Base-by-base conservation (phyloP, 2,797 vertebrate species). In the Fundulus diaphanus region DNA sequence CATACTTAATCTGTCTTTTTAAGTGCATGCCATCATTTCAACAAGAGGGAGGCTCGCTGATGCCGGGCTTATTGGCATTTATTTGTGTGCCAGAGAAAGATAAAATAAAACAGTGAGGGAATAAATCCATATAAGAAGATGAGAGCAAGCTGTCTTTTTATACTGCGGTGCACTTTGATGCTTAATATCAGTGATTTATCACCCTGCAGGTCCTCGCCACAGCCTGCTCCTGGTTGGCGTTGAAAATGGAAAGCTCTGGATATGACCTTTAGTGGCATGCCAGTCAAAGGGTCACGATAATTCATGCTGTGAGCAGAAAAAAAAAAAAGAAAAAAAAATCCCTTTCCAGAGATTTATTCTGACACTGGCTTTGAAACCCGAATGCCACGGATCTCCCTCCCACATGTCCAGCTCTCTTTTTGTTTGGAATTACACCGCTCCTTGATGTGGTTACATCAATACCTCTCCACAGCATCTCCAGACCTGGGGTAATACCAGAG, bases 71-170 rank as follows among this genome's bases (percentile, higher is more conserved):
- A 73, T 71, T 81, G 68, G 57, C 59, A 18, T 82, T 61, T 29
- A 16, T 61, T 46, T n/a, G 57, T 0, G 42, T 27, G 51, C 0
- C 33, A 29, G 54, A 46, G 18, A 33, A 20, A 37, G 33, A 68
- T 59, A 18, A 59, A 59, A 33, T 15, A 59, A 59, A 33, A 29
- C 56, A 33, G 29, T 24, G 46, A 71, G 69, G 5, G 70, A 52
- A 74, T 85, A 78, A 82, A 90, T 70, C 84, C 85, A 78, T 68
- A 83, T 82, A 66, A 89, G 84, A 70, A 75, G 61, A 83, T 77
- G 67, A 80, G 79, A 78, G 78, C 76, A 73, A 87, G 84, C 82
- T 87, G 81, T 76, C 24, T 80, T 70, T 73, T 76, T 88, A 69
- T 83, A 16, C 5, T 27, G 63, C 24, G 42, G 24, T 70, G 73